These are phyloP conservation scores for Odontophorus gujanensis DNA, from an alignment of 2,113 vertebrate species.

Conservation along the genomic window DNA sequence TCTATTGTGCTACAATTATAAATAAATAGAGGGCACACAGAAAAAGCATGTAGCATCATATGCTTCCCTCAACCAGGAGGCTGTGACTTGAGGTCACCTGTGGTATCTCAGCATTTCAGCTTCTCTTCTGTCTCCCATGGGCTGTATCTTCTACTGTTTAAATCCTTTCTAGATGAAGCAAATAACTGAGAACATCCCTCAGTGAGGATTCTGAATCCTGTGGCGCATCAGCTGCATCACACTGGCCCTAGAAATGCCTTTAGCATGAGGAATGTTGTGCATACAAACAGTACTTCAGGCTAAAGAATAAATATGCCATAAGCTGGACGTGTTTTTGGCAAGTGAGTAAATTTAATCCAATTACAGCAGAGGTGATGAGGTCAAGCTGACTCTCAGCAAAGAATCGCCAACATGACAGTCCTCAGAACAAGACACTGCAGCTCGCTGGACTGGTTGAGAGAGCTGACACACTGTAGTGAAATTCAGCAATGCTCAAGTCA, in stretches of 20 bases:
- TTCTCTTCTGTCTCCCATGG: background rate
- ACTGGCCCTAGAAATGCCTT: background rate
- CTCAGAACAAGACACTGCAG: background rate
- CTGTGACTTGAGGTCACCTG: background rate
- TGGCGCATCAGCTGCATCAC: background rate
- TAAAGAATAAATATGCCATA: slow-evolving; percentile 21
- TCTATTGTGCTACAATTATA: background rate
- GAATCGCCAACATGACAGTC: background rate
- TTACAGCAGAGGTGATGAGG: slow-evolving; percentile 29
- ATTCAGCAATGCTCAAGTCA: slow-evolving; percentile 32
- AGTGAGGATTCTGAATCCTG: background rate
- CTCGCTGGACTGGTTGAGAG: background rate
- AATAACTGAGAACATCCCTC: background rate
- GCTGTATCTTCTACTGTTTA: background rate
- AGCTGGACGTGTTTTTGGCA: background rate
- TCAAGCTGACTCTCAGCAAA: slow-evolving; percentile 12
- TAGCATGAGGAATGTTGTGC: background rate
- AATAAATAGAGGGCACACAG: background rate
- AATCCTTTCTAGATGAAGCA: background rate
- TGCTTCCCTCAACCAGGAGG: background rate
- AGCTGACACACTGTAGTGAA: background rate
- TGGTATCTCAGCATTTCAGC: background rate
- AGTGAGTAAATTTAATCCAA: slow-evolving; percentile 54
- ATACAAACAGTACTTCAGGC: background rate
- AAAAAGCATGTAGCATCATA: background rate